These are phyloP conservation scores for Nomada fabriciana DNA, from an alignment of 2,888 invertebrate genomes.

Conservation along the genomic window DNA sequence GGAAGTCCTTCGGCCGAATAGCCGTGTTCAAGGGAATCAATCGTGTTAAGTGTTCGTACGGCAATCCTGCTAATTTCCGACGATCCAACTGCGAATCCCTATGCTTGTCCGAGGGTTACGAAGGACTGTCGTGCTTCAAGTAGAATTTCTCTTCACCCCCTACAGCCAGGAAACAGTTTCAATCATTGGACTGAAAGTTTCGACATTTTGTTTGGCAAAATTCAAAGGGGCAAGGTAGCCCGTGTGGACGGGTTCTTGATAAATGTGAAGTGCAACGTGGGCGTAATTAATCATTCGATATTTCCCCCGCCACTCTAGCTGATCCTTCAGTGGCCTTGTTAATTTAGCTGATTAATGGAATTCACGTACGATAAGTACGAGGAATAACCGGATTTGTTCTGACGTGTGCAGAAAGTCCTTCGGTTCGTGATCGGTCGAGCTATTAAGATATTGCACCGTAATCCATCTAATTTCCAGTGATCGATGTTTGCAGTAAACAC, in stretches of 20 bases:
- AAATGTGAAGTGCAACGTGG: constrained; percentile 42
- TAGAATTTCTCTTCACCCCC: neutral
- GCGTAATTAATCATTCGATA: constrained; percentile 50
- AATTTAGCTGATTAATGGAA: constrained; percentile 54
- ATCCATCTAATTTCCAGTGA: constrained; percentile 53
- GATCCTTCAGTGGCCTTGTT: constrained; percentile 23
- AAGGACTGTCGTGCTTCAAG: constrained; percentile 30
- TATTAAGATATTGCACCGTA: constrained; percentile 51
- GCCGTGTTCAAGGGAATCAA: constrained; percentile 65
- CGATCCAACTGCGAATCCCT: constrained; percentile 50
- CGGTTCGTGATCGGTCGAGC: constrained; percentile 11
- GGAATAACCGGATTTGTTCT: constrained; percentile 7
- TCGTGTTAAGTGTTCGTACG: constrained; percentile 70
- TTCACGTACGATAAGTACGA: constrained; percentile 36
- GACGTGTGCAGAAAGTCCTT: constrained; percentile 23
- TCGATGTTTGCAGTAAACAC: constrained; percentile 42
- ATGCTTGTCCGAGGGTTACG: constrained; percentile 48
- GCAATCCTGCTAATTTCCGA: constrained; percentile 67
- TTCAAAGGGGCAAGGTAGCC: neutral
- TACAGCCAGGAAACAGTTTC: too few species aligned
- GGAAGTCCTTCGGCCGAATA: constrained; percentile 57
- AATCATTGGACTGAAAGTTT: neutral
- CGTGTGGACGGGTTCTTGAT: constrained; percentile 19
- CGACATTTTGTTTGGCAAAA: constrained; percentile 5
- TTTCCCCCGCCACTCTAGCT: neutral